These are phyloP conservation scores for Pseudomyrmex concolor DNA, from an alignment of 1,140 invertebrate species.

Conservation along the genomic window DNA sequence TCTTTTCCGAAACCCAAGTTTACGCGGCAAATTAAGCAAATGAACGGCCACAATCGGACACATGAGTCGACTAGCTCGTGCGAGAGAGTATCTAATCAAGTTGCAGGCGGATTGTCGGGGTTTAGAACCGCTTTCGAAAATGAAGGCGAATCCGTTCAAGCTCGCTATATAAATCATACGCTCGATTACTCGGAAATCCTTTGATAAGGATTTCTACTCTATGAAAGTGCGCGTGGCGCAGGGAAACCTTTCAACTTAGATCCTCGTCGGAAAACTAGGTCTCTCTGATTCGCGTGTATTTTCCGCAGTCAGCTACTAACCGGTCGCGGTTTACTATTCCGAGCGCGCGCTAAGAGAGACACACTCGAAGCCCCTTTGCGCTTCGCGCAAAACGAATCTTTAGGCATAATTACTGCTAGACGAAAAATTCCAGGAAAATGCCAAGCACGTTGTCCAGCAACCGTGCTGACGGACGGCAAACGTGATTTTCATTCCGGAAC, in stretches of 20 bases:
- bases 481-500: slow-evolving; percentile 64
- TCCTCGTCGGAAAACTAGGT: slow-evolving; percentile 41
- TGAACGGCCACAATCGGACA: slow-evolving; percentile 48
- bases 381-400: slow-evolving; percentile 61
- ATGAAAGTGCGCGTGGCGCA: background rate
- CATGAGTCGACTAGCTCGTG: slow-evolving; percentile 18
- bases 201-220: slow-evolving; percentile 62
- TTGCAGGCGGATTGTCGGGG: slow-evolving; percentile 42
- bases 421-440: slow-evolving; percentile 61
- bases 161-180: slow-evolving; percentile 71
- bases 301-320: background rate
- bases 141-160: slow-evolving; percentile 63
- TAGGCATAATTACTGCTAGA: slow-evolving; percentile 65
- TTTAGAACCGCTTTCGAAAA: slow-evolving; percentile 60
- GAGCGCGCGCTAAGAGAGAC: slow-evolving; percentile 40
- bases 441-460: slow-evolving; percentile 60
- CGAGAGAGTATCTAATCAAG: slow-evolving; percentile 53
- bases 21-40: slow-evolving; percentile 63
- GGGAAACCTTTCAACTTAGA: slow-evolving; percentile 24
- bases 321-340: slow-evolving; percentile 53
- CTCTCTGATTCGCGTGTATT: background rate
- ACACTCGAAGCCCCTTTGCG: slow-evolving; percentile 64
- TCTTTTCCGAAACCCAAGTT: slow-evolving; percentile 39
- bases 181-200: slow-evolving; percentile 68
- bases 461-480: slow-evolving; percentile 53